Base-by-base conservation (phyloP, 2,113 vertebrate species). In the Blennius ocellaris region DNA sequence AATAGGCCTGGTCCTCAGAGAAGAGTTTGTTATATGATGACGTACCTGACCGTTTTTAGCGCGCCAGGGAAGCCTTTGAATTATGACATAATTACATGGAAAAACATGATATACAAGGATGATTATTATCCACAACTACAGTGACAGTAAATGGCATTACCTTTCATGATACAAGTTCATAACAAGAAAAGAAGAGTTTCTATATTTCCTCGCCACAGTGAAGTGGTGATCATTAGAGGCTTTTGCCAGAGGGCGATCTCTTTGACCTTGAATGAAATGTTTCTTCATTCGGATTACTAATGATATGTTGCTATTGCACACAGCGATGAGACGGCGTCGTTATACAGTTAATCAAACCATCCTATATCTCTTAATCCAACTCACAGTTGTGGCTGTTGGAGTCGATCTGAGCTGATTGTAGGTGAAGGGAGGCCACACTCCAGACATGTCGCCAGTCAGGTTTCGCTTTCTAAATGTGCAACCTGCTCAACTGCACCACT, bases 21-120 rank as follows among this genome's bases (percentile, higher is more conserved):
- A 89, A 70, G 74, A 73, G 70, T 85, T 86, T 81, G 82, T 86
- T 85, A 54, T 69, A 74, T 65, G 59, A 63, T 87, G 89, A 87
- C 63, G 76, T 66, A 80, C 73, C 84, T 79, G 83, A 71, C 51
- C 41, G 64, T 73, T 88, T 92, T 78, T 75, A 77, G 80, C 81
- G 83, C 47, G 9, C 75, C 44, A 43, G 85, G 80, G 76, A 88
- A 85, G 81, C 78, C 79, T 92, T 90, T 90, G 84, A 89, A 83
- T 87, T 85, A 83, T 84, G 86, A 87, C 73, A 87, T 89, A 89
- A 92, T 91, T 92, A 92, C 81, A 89, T 89, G 83, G 88, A 60
- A 83, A 87, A 85, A 90, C 75, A 80, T 86, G 87, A 82, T 87
- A 86, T 84, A 81, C 70, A 87, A 76, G 79, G 73, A 82, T 77